Evolutionary conservation across 92 coral and sea anemone species (phyloP), one percentile per base, ranked within the genome.

Genomic region (Epizoanthus ramosus): DNA sequence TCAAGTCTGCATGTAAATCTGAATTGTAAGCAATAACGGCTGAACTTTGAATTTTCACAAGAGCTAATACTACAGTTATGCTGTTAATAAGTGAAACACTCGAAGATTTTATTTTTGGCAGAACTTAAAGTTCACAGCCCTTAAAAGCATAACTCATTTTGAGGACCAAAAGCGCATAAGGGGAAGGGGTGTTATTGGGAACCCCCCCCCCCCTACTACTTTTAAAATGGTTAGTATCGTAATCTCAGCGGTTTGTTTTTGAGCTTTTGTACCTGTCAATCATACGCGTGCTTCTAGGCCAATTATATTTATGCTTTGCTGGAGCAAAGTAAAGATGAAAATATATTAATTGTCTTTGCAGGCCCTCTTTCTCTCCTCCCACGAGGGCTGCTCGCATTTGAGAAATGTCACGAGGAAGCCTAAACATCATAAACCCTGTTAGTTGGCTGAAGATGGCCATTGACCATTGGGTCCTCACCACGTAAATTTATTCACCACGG

Each of bases 221-320:
- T n/a, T n/a, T 28, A 28, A 41, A 41, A 6, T 41, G 45, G 2
- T 37, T 37, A 37, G 43, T 5, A 37, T 28, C 31, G 31, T 28
- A 28, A 28, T 2, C 31, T 28, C 1, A 2, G 31, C 31, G 31
- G 45, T 41, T 0, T 41, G 8, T 41, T 41, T 6, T 41, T 6
- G 45, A 6, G 8, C 0, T 4, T 74, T 63, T 74, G 18, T 74
- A 74, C 63, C 50, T 52, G 80, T 74, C 80, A 74, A 74, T 74
- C 80, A 73, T 63, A 52, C 63, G 64, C 80, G 50, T 35, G 80
- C 80, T 52, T 74, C 80, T 74, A 19, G 50, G 64, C 80, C 63
- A 50, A 74, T 74, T 31, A 74, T 74, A 74, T 74, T 74, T 74
- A 52, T 45, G 50, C 80, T 74, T 74, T 74, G 80, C 80, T 74